A percentile compares a stretch with the other conserved stretches of the same genome.
Conservation (phyloP, 2,888 invertebrate species). For the Drosophila subquinaria region DNA sequence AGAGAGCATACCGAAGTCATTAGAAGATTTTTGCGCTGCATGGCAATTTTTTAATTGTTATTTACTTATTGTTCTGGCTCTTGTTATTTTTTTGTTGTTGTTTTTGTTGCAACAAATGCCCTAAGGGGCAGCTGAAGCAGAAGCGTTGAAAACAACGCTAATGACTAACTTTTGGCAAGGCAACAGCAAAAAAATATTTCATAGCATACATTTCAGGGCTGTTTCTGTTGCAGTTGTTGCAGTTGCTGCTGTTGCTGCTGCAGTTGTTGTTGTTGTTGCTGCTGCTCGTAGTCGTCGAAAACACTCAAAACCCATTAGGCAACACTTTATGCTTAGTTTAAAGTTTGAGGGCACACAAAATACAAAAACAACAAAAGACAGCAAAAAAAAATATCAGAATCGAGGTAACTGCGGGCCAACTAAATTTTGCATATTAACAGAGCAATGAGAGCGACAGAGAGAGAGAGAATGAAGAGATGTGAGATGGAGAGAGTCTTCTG, state of each 20-base stretch:
- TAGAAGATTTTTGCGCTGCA: slow-evolving; percentile 68
- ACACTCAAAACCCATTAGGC: slow-evolving; percentile 84
- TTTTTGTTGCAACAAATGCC: slow-evolving; percentile 24
- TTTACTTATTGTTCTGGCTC: slow-evolving; percentile 52
- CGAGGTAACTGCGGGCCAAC: slow-evolving; percentile 58
- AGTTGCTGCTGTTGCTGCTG: slow-evolving; percentile 8
- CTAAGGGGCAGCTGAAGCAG: slow-evolving; percentile 39
- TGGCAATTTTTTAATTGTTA: slow-evolving; percentile 74
- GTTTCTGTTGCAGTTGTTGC: slow-evolving; percentile 40
- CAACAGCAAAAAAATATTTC: slow-evolving; percentile 47
- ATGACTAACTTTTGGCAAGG: slow-evolving; percentile 74
- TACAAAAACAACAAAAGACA: slow-evolving; percentile 34
- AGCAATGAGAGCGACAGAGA: slow-evolving; percentile 1
- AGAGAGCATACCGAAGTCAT: slow-evolving; percentile 60
- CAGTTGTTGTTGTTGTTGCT: slow-evolving; percentile 20
- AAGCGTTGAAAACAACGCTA: slow-evolving; percentile 66
- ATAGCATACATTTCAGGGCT: slow-evolving; percentile 69
- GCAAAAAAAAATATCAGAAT: slow-evolving; percentile 29
- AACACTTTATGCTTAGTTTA: slow-evolving; percentile 83
- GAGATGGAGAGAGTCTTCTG: slow-evolving; percentile 16
- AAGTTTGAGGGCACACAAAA: slow-evolving; percentile 71
- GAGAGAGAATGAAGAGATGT: not conserved
- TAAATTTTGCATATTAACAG: slow-evolving; percentile 75
- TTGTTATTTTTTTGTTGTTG: slow-evolving; percentile 20
- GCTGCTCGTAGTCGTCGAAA: slow-evolving; percentile 76